Base-by-base conservation (phyloP, 1,140 invertebrate genomes). In the Campoletis sonorensis region DNA sequence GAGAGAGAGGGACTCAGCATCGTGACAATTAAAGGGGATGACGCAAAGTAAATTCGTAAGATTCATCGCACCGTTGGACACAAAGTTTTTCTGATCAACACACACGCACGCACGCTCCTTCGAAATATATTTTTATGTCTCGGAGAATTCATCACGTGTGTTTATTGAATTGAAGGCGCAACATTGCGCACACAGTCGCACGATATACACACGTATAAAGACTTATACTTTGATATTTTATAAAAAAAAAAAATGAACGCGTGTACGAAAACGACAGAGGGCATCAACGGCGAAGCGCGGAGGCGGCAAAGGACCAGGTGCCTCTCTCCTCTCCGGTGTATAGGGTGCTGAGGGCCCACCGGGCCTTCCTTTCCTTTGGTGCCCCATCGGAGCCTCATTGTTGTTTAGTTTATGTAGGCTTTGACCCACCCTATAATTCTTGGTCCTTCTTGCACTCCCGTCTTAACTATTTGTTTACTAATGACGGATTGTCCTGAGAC, bases 391-490 rank as follows among this genome's bases (percentile, higher is more conserved):
- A 72, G 27, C 27, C 82, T 87, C 75, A 89, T 89, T 89, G 88
- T 88, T 87, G 85, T 85, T 86, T 86, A 85, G 87, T 86, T 88
- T 89, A 87, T 83, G 85, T 85, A 86, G 87, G 82, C 84, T 27
- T 81, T 73, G 85, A 40, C 82, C 86, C 84, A 64, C n/a, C 23
- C 51, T 23, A 26, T 64, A 54, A n/a, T 18, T 49, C 51, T 80
- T 71, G 51, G 30, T 64, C 70, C 54, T 54, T 79, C 70, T 71
- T 21, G 21, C 73, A n/a, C 79, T 68, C 45, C 45, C 26, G 86
- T 15, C 85, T 86, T 85, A 89, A 88, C 87, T 89, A 89, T 89
- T 89, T 88, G 87, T 88, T 89, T 88, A 89, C 88, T 88, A 89
- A 89, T 89, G 88, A 89, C 86, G 86, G 84, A 89, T 89, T 89